Evolutionary conservation across 2,888 invertebrate genomes (phyloP), one percentile per base, ranked within the genome.

Genomic region (Peribatodes rhomboidaria): DNA sequence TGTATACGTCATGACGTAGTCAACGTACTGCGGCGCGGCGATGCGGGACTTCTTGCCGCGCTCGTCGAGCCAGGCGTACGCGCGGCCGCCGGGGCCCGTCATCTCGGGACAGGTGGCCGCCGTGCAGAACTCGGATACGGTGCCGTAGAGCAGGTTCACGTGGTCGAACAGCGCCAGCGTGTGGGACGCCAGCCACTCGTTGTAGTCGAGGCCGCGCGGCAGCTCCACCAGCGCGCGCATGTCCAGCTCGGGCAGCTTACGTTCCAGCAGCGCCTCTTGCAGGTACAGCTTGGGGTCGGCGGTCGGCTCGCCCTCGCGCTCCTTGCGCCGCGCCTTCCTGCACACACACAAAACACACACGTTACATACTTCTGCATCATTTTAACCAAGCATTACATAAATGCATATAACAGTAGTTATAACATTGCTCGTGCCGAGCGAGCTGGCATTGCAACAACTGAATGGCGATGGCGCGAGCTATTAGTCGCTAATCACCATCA

Each of bases 101-200:
- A 99, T 99, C 93, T 98, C 98, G 74, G 98, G 97, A 94, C 99
- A 99, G 82, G 96, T 96, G 76, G 97, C 97, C 91, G 97, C 96
- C 84, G 98, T 98, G 95, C 99, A 99, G 95, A 98, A 99, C 95
- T 99, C 99, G 82, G 99, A 98, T 94, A 99, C 97, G 78, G 98
- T 97, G 90, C 99, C 99, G 94, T 99, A 99, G 85, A 99, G 96
- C 94, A 99, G 95, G 94, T 99, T 99, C 83, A 99, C 98, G 94
- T 99, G 99, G 92, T 99, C 99, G 93, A 99, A 99, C 88, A 99
- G 97, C 95, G 98, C 98, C 94, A 99, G 96, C 74, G 98, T 98
- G 92, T 99, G 99, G 74, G 98, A 99, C 76, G 99, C 99, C 84
- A 99, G 96, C 99, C 99, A 99, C 95, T 99, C 99, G 94, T 99